phyloP scores from a whole-genome alignment of 2,113 vertebrate genomes.

The Holacanthus passer region DNA sequence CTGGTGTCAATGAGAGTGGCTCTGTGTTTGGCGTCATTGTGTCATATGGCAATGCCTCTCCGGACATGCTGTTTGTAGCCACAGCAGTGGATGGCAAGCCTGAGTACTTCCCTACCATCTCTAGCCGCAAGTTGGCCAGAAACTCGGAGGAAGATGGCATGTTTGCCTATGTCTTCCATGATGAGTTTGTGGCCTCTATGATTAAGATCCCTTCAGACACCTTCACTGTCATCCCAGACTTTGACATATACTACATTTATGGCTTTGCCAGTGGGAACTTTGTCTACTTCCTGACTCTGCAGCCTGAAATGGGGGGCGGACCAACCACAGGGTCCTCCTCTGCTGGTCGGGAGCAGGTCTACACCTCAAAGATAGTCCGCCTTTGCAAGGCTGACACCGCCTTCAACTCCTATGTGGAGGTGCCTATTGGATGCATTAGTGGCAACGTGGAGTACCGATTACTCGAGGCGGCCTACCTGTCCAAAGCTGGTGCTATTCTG shows the following conservation, averaged over 20 bases:
- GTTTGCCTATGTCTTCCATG: conserved; percentile 98
- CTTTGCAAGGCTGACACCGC: conserved; percentile 97
- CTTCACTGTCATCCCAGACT: conserved; percentile 97
- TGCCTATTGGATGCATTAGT: conserved; percentile 95
- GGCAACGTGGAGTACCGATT: conserved; percentile 94
- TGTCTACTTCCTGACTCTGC: conserved; percentile 97
- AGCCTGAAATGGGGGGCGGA: conserved; percentile 96
- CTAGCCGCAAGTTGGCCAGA: conserved; percentile 94
- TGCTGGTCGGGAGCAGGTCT: conserved; percentile 93
- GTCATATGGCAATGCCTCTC: conserved; percentile 92
- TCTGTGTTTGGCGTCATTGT: conserved; percentile 98
- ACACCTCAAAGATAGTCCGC: conserved; percentile 97
- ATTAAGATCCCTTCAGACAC: conserved; percentile 99
- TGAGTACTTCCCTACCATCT: conserved; percentile 99
- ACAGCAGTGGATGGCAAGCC: conserved; percentile 97
- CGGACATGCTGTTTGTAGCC: conserved; percentile 96
- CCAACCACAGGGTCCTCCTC: conserved; percentile 92
- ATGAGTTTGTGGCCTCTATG: conserved; percentile 98
- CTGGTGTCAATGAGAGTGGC: conserved; percentile 96
- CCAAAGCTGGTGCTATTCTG: conserved; percentile 93
- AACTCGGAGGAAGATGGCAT: conserved; percentile 98
- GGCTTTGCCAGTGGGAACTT: conserved; percentile 98
- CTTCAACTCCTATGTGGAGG: conserved; percentile 98
- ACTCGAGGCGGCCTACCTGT: conserved; percentile 95
- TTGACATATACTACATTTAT: conserved; percentile 98